Evolutionary conservation across 2,113 vertebrate species (phyloP), one percentile per base, ranked within the genome.

Genomic region (Helogale parvula): DNA sequence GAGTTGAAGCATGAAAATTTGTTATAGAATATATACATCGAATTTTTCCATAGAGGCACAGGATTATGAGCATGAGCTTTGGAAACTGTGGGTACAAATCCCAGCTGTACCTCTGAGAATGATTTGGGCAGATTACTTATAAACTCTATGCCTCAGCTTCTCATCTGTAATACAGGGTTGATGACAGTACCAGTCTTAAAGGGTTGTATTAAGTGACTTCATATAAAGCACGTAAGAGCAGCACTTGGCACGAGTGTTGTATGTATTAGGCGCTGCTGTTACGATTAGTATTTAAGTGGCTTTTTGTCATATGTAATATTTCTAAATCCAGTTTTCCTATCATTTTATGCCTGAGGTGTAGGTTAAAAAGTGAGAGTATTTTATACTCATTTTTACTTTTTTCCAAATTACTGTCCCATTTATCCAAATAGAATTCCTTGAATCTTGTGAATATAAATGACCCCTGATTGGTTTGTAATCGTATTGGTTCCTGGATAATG

Each of bases 1-100:
- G 47, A 63, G 16, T 81, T 94, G 89, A 71, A 94, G 57, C 57
- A 69, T 54, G 25, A 81, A 82, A 92, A 92, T 33, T 86, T 89
- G 16, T 68, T 23, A 45, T 41, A 81, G 52, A 92, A 45, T 66
- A 41, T 81, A 91, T 77, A 21, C 27, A 65, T 54, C 12, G 41
- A 16, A 7, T 89, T 93, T 74, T 91, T 82, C 65, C 31, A 1
- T 82, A 63, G 79, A 72, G 50, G 57, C 29, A 88, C 52, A 25
- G 84, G 79, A 10, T 54, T 93, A 72, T 15, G 47, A 82, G 27
- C 29, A 72, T 94, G 47, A 35, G 63, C 69, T 90, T 90, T 90
- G 17, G 68, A 86, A 90, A 90, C 47, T 81, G 4, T 82, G 38
- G 27, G 19, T 89, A 96, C 33, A 92, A 11, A 87, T 91, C 25